These are phyloP conservation scores for Eurytoma adleriae DNA, from an alignment of 2,888 invertebrate genomes.

Conservation along the genomic window DNA sequence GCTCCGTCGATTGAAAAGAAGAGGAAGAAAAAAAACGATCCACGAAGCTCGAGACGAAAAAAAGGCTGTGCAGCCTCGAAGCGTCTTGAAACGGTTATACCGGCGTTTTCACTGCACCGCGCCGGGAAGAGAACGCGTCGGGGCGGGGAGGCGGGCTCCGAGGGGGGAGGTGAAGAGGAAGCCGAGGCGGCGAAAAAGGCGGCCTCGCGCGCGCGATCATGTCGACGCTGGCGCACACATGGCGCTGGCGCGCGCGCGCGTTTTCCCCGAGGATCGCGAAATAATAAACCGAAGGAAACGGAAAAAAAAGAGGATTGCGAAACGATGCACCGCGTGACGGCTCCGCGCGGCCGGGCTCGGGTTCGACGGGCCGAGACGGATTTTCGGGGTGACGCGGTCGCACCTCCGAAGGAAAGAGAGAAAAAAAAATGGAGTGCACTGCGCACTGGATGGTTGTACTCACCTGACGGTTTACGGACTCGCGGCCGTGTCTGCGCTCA, in stretches of 20 bases:
- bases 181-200: neutral
- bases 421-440: too few species aligned
- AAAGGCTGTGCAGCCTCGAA: neutral
- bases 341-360: neutral
- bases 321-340: neutral
- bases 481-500: neutral
- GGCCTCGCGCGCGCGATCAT: constrained; percentile 7
- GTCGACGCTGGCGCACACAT: neutral
- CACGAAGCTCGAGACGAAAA: neutral
- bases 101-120: neutral
- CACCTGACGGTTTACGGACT: neutral
- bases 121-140: neutral
- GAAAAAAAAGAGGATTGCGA: neutral
- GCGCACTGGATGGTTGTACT: neutral
- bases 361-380: neutral
- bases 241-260: neutral
- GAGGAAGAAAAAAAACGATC: neutral
- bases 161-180: neutral
- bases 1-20: too few species aligned
- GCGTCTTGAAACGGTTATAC: neutral
- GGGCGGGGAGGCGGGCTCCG: too few species aligned
- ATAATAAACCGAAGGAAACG: neutral
- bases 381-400: neutral
- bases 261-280: neutral
- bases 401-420: too few species aligned